Evolutionary conservation across 1,140 invertebrate species (phyloP).

Genomic region (Drosophila chauvacae): DNA sequence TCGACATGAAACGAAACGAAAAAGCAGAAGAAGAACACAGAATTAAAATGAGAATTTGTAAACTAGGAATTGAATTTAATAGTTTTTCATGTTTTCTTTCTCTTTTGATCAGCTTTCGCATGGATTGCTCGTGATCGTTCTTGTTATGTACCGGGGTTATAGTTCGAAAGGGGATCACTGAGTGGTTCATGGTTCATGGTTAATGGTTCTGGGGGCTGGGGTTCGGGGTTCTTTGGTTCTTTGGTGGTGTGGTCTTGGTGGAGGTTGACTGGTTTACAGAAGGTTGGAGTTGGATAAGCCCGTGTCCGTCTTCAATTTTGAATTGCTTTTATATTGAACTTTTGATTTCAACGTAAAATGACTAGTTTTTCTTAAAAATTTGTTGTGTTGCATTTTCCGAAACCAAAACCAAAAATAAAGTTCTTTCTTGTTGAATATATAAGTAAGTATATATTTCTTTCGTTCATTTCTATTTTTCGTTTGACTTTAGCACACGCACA

Average conservation of each 20-base stretch:
- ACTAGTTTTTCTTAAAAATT: conserved; percentile 7
- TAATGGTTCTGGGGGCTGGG: conserved; percentile 22
- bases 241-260: conserved; percentile 12
- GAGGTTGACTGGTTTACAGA: conserved; percentile 21
- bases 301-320: conserved; percentile 33
- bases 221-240: conserved; percentile 19
- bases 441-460: conserved; percentile 20
- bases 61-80: conserved; percentile 54
- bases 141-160: conserved; percentile 71
- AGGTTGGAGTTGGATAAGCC: conserved; percentile 19
- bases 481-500: conserved; percentile 84
- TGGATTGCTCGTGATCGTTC: conserved; percentile 44
- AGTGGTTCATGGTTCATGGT: conserved; percentile 21
- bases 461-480: conserved; percentile 16
- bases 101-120: conserved; percentile 32
- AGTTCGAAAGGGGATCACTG: conserved; percentile 16
- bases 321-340: background rate
- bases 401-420: conserved; percentile 75
- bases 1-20: conserved; percentile 83
- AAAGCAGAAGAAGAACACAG: conserved; percentile 69
- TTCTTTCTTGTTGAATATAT: conserved; percentile 48
- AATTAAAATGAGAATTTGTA: conserved; percentile 76
- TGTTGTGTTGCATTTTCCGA: conserved; percentile 52
- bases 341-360: conserved; percentile 30
- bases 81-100: conserved; percentile 14